phyloP scores from a whole-genome alignment of 2,113 vertebrate genomes.

The Notothenia coriiceps region DNA sequence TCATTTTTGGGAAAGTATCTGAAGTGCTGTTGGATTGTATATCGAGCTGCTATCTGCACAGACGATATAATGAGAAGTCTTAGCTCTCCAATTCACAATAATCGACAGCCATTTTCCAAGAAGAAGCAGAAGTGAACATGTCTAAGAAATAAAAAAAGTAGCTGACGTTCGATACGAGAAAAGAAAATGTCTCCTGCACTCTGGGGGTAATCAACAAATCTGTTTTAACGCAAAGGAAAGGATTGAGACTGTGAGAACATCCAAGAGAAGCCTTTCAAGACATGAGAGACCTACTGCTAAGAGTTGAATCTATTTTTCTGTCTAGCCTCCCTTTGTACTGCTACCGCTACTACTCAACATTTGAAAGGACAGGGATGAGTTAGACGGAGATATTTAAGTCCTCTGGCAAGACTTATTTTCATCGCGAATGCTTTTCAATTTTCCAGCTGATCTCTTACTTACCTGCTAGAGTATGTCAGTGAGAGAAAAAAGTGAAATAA shows the following conservation, averaged over 20 bases:
- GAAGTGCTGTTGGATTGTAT: background rate
- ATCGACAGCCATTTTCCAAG: background rate
- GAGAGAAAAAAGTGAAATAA: background rate
- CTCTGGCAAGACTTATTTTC: slow-evolving; percentile 26
- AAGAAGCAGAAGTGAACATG: slow-evolving; percentile 13
- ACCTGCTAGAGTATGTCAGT: slow-evolving; percentile 11
- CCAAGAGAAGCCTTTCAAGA: slow-evolving; percentile 52
- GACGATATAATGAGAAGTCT: slow-evolving; percentile 8
- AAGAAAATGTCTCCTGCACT: background rate
- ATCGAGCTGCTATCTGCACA: background rate
- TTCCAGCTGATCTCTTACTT: slow-evolving; percentile 31
- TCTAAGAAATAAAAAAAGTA: slow-evolving; percentile 20
- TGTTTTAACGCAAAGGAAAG: slow-evolving; percentile 53
- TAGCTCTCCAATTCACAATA: background rate
- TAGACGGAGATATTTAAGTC: slow-evolving; percentile 41
- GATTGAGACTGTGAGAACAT: slow-evolving; percentile 43
- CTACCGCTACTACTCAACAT: slow-evolving; percentile 36
- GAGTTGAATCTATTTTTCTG: slow-evolving; percentile 45
- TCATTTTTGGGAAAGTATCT: slow-evolving; percentile 1
- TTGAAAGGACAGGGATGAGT: slow-evolving; percentile 35
- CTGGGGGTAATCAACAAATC: slow-evolving; percentile 64
- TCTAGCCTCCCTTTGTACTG: slow-evolving; percentile 46
- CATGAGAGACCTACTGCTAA: slow-evolving; percentile 50
- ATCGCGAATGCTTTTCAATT: slow-evolving; percentile 45
- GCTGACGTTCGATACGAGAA: slow-evolving; percentile 21